Conservation (phyloP, 2,113 vertebrate genomes). For the Eidolon helvum region DNA sequence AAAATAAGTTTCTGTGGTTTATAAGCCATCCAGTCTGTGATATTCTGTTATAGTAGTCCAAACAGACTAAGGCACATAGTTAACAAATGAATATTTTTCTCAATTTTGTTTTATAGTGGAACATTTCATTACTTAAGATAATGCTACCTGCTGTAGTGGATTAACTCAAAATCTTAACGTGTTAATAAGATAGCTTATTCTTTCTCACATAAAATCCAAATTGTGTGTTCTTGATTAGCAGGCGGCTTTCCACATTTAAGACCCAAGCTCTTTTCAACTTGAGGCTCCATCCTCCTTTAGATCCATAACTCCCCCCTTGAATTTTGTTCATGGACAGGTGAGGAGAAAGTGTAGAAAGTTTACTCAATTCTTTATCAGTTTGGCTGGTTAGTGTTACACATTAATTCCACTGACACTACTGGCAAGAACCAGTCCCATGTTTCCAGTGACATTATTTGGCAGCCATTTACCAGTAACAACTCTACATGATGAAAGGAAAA, state of each 20-base stretch:
- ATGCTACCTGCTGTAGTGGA: background rate
- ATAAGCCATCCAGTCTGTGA: background rate
- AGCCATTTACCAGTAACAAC: background rate
- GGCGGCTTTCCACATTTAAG: background rate
- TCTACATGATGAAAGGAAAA: background rate
- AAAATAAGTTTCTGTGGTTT: background rate
- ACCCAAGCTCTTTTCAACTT: background rate
- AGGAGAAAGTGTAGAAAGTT: background rate
- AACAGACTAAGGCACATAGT: background rate
- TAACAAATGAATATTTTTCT: background rate
- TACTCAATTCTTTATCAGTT: background rate
- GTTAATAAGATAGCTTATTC: background rate
- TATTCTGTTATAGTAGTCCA: background rate
- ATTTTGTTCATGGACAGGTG: background rate
- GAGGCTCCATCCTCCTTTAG: background rate
- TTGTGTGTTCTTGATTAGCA: background rate
- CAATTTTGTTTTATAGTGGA: background rate
- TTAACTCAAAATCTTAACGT: background rate
- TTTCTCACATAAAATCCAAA: background rate
- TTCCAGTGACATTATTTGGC: constrained; percentile 15
- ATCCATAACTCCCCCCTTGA: background rate
- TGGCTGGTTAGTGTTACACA: background rate
- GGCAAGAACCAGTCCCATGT: background rate
- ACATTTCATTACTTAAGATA: constrained; percentile 1
- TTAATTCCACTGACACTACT: background rate